Percentiles rank a stretch among this genome's conserved stretches.
Evolutionary conservation across 2,888 invertebrate genomes (phyloP).

Genomic region (Drosophila borealis): DNA sequence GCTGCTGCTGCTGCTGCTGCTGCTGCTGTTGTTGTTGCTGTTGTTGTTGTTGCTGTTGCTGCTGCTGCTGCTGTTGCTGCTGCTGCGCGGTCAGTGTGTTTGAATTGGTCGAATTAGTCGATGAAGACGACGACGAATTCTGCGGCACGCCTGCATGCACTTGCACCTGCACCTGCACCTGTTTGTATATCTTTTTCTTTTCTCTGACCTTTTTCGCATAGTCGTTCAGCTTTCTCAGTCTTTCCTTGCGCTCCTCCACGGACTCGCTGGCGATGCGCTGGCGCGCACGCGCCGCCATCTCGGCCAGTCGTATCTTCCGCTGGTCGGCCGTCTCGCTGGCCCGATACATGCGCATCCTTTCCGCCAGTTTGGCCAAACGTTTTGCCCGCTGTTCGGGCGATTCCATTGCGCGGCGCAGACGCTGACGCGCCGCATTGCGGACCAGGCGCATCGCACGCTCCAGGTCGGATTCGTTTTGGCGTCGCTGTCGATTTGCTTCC

Average conservation of each 20-base stretch:
- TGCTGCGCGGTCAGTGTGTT: constrained; percentile 56
- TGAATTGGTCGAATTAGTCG: constrained; percentile 63
- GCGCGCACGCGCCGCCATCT: constrained; percentile 84
- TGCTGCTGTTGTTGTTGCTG: constrained; percentile 56
- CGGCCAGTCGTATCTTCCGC: constrained; percentile 83
- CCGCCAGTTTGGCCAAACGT: constrained; percentile 83
- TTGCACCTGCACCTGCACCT: constrained; percentile 64
- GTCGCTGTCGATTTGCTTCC: constrained; percentile 84
- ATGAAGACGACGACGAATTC: constrained; percentile 67
- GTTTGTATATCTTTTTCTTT: constrained; percentile 84
- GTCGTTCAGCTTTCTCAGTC: constrained; percentile 85
- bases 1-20: constrained; percentile 66
- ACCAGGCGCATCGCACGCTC: constrained; percentile 85
- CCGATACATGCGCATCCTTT: constrained; percentile 84
- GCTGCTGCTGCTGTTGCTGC: constrained; percentile 65
- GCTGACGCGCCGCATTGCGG: constrained; percentile 84
- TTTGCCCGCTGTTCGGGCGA: constrained; percentile 83
- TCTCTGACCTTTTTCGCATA: constrained; percentile 85
- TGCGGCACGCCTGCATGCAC: constrained; percentile 53
- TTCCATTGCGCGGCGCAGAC: constrained; percentile 84
- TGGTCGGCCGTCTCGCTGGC: constrained; percentile 84
- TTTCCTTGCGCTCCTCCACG: constrained; percentile 84
- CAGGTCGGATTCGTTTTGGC: constrained; percentile 84
- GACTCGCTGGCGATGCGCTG: constrained; percentile 84
- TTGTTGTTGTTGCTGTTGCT: constrained; percentile 61